A percentile compares a stretch with the other conserved stretches of the same genome.
Evolutionary conservation across 2,797 vertebrate species (phyloP).

Genomic region (Karalla daura): DNA sequence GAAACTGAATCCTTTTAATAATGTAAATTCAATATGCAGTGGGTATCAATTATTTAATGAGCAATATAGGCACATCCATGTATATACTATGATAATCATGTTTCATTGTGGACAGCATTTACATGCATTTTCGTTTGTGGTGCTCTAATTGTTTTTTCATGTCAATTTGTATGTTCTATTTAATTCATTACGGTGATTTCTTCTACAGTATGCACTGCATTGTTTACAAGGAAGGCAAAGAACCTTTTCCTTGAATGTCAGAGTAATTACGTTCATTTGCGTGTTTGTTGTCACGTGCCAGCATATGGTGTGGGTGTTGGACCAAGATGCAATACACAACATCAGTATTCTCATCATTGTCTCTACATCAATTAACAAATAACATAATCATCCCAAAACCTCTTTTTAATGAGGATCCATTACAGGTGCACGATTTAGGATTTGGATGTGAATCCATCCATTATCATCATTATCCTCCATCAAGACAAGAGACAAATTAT

Average conservation of each 20-base stretch:
- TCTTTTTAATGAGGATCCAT: not conserved
- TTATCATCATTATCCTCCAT: no score
- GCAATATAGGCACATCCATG: no score
- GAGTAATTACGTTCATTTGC: not conserved
- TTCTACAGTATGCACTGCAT: not conserved
- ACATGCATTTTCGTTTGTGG: not conserved
- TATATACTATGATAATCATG: not conserved
- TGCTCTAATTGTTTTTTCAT: not conserved
- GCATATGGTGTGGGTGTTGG: not conserved
- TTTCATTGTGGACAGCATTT: not conserved
- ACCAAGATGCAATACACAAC: not conserved
- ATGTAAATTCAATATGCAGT: slow-evolving; percentile 26
- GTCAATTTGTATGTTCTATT: not conserved
- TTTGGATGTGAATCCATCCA: no score
- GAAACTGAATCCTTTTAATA: slow-evolving; percentile 6
- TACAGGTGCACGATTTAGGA: not conserved
- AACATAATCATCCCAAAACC: no score
- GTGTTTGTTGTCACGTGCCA: not conserved
- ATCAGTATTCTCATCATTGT: not conserved
- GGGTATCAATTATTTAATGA: slow-evolving; percentile 27
- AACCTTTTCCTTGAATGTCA: not conserved
- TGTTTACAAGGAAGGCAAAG: not conserved
- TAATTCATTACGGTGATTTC: not conserved
- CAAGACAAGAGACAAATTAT: no score
- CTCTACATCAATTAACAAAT: not conserved